Evolutionary conservation across 2,888 invertebrate species (phyloP).

Genomic region (Ptychoptera contaminata): DNA sequence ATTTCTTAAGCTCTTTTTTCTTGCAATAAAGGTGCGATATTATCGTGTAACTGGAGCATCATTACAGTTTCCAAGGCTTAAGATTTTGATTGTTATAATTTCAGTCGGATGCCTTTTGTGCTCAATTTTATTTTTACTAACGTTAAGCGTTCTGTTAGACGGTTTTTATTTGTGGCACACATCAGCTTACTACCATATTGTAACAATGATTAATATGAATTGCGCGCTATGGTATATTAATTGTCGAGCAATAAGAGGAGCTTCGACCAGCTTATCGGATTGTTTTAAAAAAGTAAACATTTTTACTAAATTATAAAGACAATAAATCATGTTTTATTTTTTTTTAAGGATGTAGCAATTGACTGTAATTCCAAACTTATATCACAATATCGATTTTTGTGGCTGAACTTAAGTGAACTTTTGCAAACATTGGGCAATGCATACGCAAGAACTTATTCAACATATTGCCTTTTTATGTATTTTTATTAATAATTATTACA

Average conservation of each 20-base stretch:
- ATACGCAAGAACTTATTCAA: conserved; percentile 49
- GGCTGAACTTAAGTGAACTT: conserved; percentile 49
- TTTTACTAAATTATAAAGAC: background rate
- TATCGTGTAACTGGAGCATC: conserved; percentile 42
- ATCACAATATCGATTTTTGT: conserved; percentile 42
- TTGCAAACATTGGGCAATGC: conserved; percentile 48
- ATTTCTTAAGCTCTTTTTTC: no score
- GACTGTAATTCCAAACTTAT: conserved; percentile 41
- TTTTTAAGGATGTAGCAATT: conserved; percentile 36
- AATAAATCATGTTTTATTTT: background rate
- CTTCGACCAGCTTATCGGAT: conserved; percentile 38
- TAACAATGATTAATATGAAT: conserved; percentile 58
- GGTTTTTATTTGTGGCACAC: conserved; percentile 47
- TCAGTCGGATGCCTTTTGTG: conserved; percentile 44
- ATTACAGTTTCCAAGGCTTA: conserved; percentile 43
- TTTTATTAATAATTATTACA: background rate
- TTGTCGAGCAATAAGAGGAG: conserved; percentile 47
- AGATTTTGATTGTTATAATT: conserved; percentile 42
- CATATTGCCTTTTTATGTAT: conserved; percentile 48
- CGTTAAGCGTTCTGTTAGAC: conserved; percentile 42
- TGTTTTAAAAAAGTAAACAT: conserved; percentile 34
- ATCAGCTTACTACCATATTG: conserved; percentile 39
- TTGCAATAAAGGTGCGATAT: conserved; percentile 36
- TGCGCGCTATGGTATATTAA: conserved; percentile 56
- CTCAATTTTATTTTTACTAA: conserved; percentile 41